A percentile compares a stretch with the other conserved stretches of the same genome.
Conservation (phyloP, 2,113 vertebrate genomes). For the Delphinapterus leucas region DNA sequence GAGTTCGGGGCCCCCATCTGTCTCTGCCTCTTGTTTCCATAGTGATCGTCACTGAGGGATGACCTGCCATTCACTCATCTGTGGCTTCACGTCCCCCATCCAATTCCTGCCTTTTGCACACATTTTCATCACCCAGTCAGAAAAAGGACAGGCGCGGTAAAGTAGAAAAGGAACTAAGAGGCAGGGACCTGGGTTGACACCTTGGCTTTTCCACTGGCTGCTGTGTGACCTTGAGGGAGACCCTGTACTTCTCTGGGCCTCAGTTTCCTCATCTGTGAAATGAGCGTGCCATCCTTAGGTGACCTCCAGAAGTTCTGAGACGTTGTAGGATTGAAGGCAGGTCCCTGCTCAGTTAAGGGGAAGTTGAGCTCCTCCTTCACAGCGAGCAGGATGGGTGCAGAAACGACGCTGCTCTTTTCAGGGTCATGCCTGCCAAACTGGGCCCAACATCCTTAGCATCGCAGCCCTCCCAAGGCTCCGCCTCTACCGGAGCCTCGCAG, state of each 20-base stretch:
- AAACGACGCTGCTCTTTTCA: accelerated
- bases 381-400: background rate
- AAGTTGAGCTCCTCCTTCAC: background rate
- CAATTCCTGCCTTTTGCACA: background rate
- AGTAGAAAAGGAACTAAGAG: background rate
- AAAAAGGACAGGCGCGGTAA: background rate
- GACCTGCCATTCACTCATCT: constrained; percentile 19
- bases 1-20: background rate
- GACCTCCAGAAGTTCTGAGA: background rate
- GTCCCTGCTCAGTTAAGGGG: background rate
- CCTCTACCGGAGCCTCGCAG: accelerated
- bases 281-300: background rate
- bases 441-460: accelerated
- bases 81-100: background rate
- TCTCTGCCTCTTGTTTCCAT: constrained; percentile 63
- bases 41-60: constrained; percentile 42
- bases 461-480: accelerated
- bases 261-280: background rate
- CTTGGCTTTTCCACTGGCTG: background rate
- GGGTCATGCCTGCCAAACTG: background rate
- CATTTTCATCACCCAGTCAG: accelerated
- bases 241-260: background rate
- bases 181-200: background rate
- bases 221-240: background rate
- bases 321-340: too few relatives aligned